Percentiles rank a stretch among this genome's conserved stretches.
phyloP scores from a whole-genome alignment of 1,140 invertebrate species.

The Tetragnatha versicolor region DNA sequence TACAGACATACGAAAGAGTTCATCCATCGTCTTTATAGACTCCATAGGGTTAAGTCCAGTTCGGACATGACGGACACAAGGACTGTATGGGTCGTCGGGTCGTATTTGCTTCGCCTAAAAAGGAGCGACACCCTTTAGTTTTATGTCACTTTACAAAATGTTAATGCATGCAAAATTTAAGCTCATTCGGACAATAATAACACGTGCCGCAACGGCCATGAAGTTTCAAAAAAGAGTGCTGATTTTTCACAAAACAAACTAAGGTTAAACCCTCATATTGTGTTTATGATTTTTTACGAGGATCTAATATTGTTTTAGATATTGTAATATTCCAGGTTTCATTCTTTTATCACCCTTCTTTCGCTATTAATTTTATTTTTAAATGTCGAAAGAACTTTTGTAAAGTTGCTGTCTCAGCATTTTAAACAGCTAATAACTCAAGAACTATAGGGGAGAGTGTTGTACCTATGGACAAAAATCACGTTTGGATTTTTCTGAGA shows the following conservation, averaged over 20 bases:
- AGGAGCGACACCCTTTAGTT: not conserved
- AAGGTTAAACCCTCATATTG: not conserved
- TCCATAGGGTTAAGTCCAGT: constrained; percentile 23
- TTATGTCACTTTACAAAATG: too few species aligned
- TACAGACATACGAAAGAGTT: constrained; percentile 80
- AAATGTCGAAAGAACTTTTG: too few species aligned
- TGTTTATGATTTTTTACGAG: too few species aligned
- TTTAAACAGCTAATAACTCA: too few species aligned
- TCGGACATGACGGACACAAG: constrained; percentile 26
- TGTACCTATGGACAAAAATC: too few species aligned
- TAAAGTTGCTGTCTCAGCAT: too few species aligned
- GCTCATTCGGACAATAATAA: not conserved
- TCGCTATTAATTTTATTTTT: too few species aligned
- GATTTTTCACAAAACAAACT: not conserved
- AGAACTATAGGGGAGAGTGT: too few species aligned
- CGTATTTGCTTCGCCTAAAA: constrained; percentile 37
- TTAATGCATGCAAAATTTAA: not conserved
- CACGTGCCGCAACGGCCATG: not conserved
- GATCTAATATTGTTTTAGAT: too few species aligned
- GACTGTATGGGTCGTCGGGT: constrained; percentile 41
- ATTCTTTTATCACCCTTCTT: too few species aligned
- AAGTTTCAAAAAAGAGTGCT: not conserved
- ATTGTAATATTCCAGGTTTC: too few species aligned
- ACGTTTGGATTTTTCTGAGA: too few species aligned
- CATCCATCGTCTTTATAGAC: constrained; percentile 75